These are phyloP conservation scores for Apodemus speciosus DNA, from an alignment of 2,113 vertebrate species.

Conservation along the genomic window DNA sequence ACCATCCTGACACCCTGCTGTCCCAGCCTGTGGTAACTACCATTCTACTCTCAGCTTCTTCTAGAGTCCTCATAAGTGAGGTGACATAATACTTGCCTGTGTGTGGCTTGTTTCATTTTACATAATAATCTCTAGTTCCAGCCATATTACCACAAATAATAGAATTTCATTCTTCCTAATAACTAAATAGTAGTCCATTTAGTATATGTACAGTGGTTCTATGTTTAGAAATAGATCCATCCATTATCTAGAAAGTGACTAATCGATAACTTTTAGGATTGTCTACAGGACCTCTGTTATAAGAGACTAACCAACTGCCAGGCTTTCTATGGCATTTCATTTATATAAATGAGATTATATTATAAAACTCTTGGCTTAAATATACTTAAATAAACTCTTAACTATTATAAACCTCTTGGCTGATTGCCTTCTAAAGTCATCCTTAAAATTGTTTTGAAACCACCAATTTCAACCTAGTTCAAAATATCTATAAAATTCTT, in stretches of 20 bases:
- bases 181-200: neutral
- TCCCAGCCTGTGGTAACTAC: neutral
- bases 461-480: neutral
- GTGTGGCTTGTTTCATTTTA: neutral
- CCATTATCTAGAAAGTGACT: neutral
- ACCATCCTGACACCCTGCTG: neutral
- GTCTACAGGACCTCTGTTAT: neutral
- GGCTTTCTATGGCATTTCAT: neutral
- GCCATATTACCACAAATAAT: neutral
- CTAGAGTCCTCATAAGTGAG: neutral
- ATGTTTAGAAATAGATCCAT: conserved; percentile 5
- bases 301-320: conserved; percentile 11
- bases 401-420: neutral
- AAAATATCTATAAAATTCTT: conserved; percentile 48
- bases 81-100: neutral
- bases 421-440: conserved; percentile 27
- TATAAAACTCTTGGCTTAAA: neutral
- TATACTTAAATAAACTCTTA: too few relatives aligned
- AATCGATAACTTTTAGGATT: conserved; percentile 6
- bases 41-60: neutral
- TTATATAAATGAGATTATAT: neutral
- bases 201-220: neutral
- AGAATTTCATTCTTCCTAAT: neutral
- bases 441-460: conserved; percentile 54
- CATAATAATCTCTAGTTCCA: neutral